A percentile compares a stretch with the other conserved stretches of the same genome.
These are phyloP conservation scores for Dicycla oo DNA, from an alignment of 2,888 invertebrate species.

Conservation along the genomic window DNA sequence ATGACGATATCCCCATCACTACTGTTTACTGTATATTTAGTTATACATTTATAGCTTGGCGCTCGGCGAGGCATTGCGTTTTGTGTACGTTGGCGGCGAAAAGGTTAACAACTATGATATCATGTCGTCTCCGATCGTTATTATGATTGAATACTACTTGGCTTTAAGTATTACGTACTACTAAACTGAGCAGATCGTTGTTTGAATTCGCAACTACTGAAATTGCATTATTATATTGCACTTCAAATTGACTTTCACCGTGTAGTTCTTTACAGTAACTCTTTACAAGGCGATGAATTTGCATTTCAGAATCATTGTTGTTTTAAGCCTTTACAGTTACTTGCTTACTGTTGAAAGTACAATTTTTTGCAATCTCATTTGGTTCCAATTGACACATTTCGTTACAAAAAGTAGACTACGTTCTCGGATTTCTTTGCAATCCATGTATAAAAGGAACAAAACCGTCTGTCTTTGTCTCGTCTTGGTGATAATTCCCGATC, in stretches of 20 bases:
- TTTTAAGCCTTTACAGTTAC: slow-evolving; percentile 15
- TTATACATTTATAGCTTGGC: too few relatives aligned
- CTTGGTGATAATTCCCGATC: slow-evolving; percentile 35
- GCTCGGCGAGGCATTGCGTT: too few relatives aligned
- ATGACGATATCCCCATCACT: too few relatives aligned
- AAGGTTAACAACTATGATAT: slow-evolving; percentile 8
- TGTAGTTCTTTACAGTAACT: slow-evolving; percentile 21
- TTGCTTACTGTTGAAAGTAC: slow-evolving; percentile 8
- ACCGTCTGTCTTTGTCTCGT: slow-evolving; percentile 11
- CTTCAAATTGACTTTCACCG: slow-evolving; percentile 34
- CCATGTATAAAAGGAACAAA: slow-evolving; percentile 11
- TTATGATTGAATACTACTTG: slow-evolving; percentile 26
- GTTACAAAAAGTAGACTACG: slow-evolving; percentile 9
- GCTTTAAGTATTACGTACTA: slow-evolving; percentile 14
- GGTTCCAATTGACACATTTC: slow-evolving; percentile 11
- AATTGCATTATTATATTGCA: slow-evolving; percentile 40
- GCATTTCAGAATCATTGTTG: slow-evolving; percentile 24
- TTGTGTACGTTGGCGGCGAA: too few relatives aligned
- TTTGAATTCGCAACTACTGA: neutral
- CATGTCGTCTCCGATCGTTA: neutral
- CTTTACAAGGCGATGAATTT: slow-evolving; percentile 27
- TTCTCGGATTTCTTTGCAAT: slow-evolving; percentile 11
- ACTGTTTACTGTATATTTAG: too few relatives aligned
- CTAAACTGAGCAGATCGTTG: slow-evolving; percentile 23
- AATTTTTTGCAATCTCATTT: slow-evolving; percentile 36